These are phyloP conservation scores for Remorina albescens DNA, from an alignment of 2,797 vertebrate species.

Conservation along the genomic window DNA sequence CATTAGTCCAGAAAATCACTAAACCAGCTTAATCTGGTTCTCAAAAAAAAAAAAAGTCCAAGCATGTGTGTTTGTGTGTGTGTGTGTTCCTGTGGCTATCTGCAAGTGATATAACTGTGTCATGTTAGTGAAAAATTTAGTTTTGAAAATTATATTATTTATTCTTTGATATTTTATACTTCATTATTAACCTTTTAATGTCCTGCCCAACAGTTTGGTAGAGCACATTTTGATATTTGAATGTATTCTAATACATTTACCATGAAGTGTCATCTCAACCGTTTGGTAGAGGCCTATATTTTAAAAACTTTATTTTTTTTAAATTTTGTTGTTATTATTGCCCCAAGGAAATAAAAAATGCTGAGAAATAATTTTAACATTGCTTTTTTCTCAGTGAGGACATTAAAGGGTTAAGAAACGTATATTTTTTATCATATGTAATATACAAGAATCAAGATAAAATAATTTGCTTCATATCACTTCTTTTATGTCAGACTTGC, in stretches of 20 bases:
- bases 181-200: no score
- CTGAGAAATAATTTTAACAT: no score
- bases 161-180: not conserved
- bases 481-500: not conserved
- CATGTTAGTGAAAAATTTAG: not conserved
- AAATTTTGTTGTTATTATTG: no score
- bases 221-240: no score
- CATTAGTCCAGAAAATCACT: conserved; percentile 48
- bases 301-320: no score
- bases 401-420: no score
- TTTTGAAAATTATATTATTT: not conserved
- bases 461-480: not conserved
- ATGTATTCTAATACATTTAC: no score
- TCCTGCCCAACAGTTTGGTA: no score
- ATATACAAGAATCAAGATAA: not conserved
- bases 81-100: not conserved
- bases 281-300: no score
- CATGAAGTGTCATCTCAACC: no score
- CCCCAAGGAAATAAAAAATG: no score
- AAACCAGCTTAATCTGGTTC: conserved; percentile 51
- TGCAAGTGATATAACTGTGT: not conserved
- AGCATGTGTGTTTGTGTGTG: conserved; percentile 6
- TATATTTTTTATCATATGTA: not conserved
- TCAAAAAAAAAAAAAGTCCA: conserved; percentile 15
- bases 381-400: no score